phyloP scores from a whole-genome alignment of 2,888 invertebrate species.

The Latheticus oryzae region DNA sequence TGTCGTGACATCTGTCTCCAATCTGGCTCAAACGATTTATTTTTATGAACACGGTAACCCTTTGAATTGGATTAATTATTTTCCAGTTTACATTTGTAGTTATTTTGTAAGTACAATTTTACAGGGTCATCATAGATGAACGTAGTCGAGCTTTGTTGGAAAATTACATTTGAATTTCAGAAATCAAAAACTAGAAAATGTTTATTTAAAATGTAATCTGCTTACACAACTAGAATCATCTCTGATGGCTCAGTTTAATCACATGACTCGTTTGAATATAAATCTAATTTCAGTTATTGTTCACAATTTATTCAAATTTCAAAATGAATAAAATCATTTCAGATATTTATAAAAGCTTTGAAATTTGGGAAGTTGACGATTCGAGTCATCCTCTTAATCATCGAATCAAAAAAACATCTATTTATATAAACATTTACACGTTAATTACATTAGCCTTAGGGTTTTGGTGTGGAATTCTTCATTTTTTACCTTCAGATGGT shows the following conservation, averaged over 20 bases:
- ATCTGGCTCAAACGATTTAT: not conserved
- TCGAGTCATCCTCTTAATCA: not conserved
- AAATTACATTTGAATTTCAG: too few species aligned
- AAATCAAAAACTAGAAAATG: too few species aligned
- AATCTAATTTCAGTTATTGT: not conserved
- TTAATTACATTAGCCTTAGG: not conserved
- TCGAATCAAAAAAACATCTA: not conserved
- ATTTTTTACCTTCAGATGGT: not conserved
- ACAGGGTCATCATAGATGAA: too few species aligned
- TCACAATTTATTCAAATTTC: not conserved
- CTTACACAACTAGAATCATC: too few species aligned
- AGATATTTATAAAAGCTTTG: not conserved
- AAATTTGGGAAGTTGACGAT: not conserved
- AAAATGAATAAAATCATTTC: not conserved
- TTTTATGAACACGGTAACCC: not conserved
- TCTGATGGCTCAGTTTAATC: not conserved
- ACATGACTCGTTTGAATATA: not conserved
- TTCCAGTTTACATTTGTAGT: not conserved
- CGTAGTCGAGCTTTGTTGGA: too few species aligned
- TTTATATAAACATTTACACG: not conserved
- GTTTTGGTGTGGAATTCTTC: not conserved
- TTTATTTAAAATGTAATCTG: too few species aligned
- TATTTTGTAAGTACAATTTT: not conserved
- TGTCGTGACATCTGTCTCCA: not conserved
- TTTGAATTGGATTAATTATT: not conserved